Base-by-base conservation (phyloP, 2,797 vertebrate genomes). In the Microctenopoma lineatum region DNA sequence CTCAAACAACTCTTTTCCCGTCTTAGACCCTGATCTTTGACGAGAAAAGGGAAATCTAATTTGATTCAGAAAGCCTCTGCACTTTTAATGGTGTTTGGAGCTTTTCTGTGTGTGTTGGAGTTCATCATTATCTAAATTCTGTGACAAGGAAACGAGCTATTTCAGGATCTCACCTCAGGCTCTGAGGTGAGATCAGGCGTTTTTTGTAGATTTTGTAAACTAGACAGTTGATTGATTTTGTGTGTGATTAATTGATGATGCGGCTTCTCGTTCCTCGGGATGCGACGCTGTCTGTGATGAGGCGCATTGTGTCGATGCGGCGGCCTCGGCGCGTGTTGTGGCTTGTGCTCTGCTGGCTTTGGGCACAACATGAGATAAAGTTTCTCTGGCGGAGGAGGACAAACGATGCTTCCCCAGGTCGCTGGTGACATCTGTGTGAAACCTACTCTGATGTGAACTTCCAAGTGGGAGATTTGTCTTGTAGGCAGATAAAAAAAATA, bases 41-140 rank as follows among this genome's bases (percentile, higher is more conserved):
- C 1, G 14, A 38, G 5, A 63, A 56, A 64, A 72, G 39, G 29
- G 44, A 68, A 79, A 57, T 6, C 4, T 66, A 21, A 67, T 70
- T 27, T 67, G 42, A 70, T 66, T 62, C 36, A 13, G 42, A 71
- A 5, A 42, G 10, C 12, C 4, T 16, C 7, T 34, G 54, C 46
- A 47, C 11, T 64, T 36, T 38, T 42, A 55, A 34, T 34, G 15
- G 16, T 34, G 50, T 52, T 18, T 1, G 21, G 21, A 21, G 21
- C 21, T 21, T 21, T 21, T 21, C 21, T 42, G 25, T 2, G 38
- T 32, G 29, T 12, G 48, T 38, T 39, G 38, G 32, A 51, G 4
- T 3, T 52, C 15, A 32, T 7, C 15, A 27, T 36, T 6, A 54
- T 18, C n/a, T 36, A 34, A 54, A 54, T 5, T 36, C 50, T 50